Evolutionary conservation across 2,113 vertebrate genomes (phyloP).

Genomic region (Siphamia tubifer): DNA sequence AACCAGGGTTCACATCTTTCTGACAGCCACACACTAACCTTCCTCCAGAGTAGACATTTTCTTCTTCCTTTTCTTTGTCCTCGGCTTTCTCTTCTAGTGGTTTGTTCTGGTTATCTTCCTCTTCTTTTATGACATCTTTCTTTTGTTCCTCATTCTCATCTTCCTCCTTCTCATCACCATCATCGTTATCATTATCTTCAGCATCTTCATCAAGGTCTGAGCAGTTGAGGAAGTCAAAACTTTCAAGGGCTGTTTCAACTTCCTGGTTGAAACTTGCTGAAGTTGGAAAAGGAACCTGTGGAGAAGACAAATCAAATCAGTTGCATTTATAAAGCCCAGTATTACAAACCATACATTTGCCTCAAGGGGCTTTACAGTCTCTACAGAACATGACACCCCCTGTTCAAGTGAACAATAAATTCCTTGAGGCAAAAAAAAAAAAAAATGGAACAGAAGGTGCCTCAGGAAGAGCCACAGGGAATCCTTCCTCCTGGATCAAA

Average conservation of each 20-base stretch:
- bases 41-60: slow-evolving; percentile 46
- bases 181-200: background rate
- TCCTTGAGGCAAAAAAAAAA: too few species aligned
- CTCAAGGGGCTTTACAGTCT: too few species aligned
- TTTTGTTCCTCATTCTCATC: background rate
- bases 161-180: background rate
- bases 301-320: slow-evolving; percentile 8
- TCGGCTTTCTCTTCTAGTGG: slow-evolving; percentile 7
- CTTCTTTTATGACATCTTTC: background rate
- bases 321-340: too few species aligned
- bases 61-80: slow-evolving; percentile 27
- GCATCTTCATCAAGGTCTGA: slow-evolving; percentile 87
- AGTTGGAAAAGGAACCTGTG: slow-evolving; percentile 84
- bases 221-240: slow-evolving; percentile 95
- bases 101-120: slow-evolving; percentile 32
- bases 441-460: too few species aligned
- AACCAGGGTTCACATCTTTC: background rate
- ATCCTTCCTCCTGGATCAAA: too few species aligned
- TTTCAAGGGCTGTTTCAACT: slow-evolving; percentile 92
- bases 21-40: slow-evolving; percentile 53
- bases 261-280: slow-evolving; percentile 92
- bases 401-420: too few species aligned
- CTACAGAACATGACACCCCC: too few species aligned
- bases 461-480: too few species aligned
- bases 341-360: too few species aligned